A percentile compares a stretch with the other conserved stretches of the same genome.
phyloP scores from a whole-genome alignment of 1,140 invertebrate genomes.

The Pseudomyrmex cubaensis region DNA sequence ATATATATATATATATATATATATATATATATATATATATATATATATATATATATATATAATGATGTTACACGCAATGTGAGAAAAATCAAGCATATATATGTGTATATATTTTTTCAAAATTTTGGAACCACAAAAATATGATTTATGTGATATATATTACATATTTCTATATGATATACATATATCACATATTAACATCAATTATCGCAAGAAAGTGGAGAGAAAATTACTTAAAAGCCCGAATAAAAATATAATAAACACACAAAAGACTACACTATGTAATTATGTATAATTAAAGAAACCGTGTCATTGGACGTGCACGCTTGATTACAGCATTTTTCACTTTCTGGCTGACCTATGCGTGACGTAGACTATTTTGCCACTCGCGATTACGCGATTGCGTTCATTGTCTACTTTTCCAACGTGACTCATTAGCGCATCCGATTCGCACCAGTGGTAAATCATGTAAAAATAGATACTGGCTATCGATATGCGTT shows the following conservation, averaged over 20 bases:
- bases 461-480: slow-evolving; percentile 18
- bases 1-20: too few species aligned
- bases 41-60: neutral
- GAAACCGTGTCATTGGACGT: neutral
- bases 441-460: slow-evolving; percentile 7
- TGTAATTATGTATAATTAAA: neutral
- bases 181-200: neutral
- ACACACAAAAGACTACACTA: neutral
- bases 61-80: neutral
- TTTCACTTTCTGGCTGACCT: slow-evolving; percentile 40
- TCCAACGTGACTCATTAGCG: slow-evolving; percentile 11
- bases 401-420: neutral
- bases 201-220: neutral
- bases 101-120: neutral
- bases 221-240: neutral
- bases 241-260: neutral
- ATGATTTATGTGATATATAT: neutral
- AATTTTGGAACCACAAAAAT: neutral
- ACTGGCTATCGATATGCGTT: neutral
- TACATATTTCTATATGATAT: too few species aligned
- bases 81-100: neutral
- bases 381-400: neutral
- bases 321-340: neutral
- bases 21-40: too few species aligned
- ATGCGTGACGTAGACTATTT: slow-evolving; percentile 54